These are phyloP conservation scores for Prochilodus magdalenae DNA, from an alignment of 2,113 vertebrate species.

Conservation along the genomic window DNA sequence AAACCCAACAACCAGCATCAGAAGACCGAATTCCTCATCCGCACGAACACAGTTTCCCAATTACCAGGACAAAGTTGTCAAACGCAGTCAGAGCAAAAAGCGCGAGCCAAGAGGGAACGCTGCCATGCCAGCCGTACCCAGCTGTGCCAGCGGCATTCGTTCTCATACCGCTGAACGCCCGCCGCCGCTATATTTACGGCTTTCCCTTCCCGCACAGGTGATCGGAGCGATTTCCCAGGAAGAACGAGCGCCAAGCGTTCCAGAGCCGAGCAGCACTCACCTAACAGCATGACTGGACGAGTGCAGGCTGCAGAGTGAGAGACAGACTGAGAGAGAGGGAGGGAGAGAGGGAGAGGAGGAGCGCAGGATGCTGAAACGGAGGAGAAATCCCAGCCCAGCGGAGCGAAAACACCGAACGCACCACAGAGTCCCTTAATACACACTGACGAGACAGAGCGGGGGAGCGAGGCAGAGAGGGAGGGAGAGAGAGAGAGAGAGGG, in stretches of 20 bases:
- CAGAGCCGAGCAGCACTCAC: slow-evolving; percentile 72
- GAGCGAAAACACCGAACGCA: slow-evolving; percentile 17
- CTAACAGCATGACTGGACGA: slow-evolving; percentile 75
- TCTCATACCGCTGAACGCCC: no score
- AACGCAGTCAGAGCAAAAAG: neutral
- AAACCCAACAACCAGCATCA: no score
- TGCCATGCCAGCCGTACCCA: neutral
- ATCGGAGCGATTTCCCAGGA: neutral
- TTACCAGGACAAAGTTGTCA: no score
- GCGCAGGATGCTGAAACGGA: neutral
- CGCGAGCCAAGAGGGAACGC: no score
- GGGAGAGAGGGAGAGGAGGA: slow-evolving; percentile 26
- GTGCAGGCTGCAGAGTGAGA: slow-evolving; percentile 36
- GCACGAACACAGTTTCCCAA: no score
- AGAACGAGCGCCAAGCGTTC: neutral
- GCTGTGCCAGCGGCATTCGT: neutral
- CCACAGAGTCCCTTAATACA: slow-evolving; percentile 30
- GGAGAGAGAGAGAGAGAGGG: no score
- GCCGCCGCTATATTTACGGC: neutral
- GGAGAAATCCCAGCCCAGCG: slow-evolving; percentile 21
- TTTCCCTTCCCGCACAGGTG: neutral
- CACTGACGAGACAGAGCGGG: neutral
- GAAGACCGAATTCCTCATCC: no score
- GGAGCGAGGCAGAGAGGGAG: neutral
- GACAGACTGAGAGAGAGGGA: neutral